A percentile compares a stretch with the other conserved stretches of the same genome.
Conservation (phyloP, 1,140 invertebrate species). For the Drosophila asahinai region DNA sequence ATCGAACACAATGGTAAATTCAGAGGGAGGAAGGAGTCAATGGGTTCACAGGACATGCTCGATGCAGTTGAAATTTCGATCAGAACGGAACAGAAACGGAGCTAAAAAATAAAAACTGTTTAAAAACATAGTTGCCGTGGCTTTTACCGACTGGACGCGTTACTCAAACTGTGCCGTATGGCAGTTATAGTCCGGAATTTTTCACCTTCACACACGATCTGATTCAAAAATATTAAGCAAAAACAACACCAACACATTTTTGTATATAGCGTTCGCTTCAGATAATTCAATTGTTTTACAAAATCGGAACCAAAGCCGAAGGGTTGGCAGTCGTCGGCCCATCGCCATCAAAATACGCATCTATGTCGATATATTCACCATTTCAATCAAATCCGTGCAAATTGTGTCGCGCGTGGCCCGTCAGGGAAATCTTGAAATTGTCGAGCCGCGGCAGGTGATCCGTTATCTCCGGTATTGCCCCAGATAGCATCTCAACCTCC, state of each 20-base stretch:
- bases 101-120: neutral
- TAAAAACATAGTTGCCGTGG: slow-evolving; percentile 27
- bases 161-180: slow-evolving; percentile 21
- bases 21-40: neutral
- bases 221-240: slow-evolving; percentile 30
- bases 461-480: neutral
- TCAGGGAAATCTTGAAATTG: slow-evolving; percentile 67
- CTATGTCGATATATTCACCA: slow-evolving; percentile 16
- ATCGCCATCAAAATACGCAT: slow-evolving; percentile 2
- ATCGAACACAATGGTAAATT: neutral
- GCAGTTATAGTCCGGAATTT: slow-evolving; percentile 59
- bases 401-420: slow-evolving; percentile 35
- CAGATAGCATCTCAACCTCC: neutral
- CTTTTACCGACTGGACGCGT: slow-evolving; percentile 4
- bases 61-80: slow-evolving; percentile 12
- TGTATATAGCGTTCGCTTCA: slow-evolving; percentile 5
- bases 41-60: neutral
- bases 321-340: neutral
- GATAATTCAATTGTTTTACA: slow-evolving; percentile 35
- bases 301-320: slow-evolving; percentile 30
- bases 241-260: slow-evolving; percentile 40
- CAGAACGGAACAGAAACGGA: slow-evolving; percentile 1
- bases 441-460: slow-evolving; percentile 33
- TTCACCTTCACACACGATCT: slow-evolving; percentile 63
- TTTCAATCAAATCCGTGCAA: slow-evolving; percentile 33